phyloP scores from a whole-genome alignment of 2,113 vertebrate genomes.

The Ranitomeya variabilis region DNA sequence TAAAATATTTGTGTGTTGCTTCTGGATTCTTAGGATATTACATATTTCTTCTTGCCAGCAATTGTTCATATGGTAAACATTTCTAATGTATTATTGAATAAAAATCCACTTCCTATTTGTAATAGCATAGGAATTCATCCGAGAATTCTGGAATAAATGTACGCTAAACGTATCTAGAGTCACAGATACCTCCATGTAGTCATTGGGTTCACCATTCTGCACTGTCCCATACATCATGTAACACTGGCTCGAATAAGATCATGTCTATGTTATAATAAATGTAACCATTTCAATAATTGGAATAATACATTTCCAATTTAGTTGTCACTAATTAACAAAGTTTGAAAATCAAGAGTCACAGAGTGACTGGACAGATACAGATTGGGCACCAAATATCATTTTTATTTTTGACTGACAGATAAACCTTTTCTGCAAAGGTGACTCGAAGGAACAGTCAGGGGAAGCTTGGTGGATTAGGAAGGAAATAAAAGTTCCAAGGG shows the following conservation, averaged over 20 bases:
- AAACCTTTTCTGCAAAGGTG: background rate
- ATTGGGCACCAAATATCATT: background rate
- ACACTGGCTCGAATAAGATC: background rate
- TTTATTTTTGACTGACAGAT: background rate
- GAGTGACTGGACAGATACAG: background rate
- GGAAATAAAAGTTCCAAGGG: constrained; percentile 50
- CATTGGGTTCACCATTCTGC: background rate
- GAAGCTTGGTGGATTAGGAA: constrained; percentile 44
- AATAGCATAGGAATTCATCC: background rate
- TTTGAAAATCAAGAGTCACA: background rate
- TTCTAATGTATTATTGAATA: background rate
- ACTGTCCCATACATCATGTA: background rate
- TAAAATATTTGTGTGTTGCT: background rate
- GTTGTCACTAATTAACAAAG: background rate
- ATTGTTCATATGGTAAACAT: background rate
- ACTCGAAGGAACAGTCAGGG: background rate
- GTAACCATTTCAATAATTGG: background rate
- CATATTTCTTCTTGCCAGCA: background rate
- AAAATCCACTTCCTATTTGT: background rate
- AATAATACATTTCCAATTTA: background rate
- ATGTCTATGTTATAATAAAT: background rate
- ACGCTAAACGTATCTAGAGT: background rate
- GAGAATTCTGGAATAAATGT: background rate
- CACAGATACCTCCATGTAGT: background rate
- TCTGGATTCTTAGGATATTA: background rate